These are phyloP conservation scores for Agriopis leucophaearia DNA, from an alignment of 2,888 invertebrate species.

Conservation along the genomic window DNA sequence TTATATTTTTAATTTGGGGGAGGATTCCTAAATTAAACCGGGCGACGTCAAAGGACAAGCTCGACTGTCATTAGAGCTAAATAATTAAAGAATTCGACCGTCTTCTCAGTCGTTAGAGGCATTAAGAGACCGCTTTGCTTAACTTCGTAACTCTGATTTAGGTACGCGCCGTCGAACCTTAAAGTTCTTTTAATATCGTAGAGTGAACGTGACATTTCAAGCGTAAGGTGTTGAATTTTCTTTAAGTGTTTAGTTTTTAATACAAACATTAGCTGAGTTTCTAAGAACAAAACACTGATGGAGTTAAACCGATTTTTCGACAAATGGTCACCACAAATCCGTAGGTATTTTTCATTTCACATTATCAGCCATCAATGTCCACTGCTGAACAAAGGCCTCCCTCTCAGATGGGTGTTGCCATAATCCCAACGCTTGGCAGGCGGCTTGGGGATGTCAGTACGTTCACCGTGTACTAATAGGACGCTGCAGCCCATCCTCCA, in stretches of 20 bases:
- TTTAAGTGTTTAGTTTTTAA: neutral
- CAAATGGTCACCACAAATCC: no score
- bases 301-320: no score
- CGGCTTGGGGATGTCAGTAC: no score
- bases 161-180: conserved; percentile 53
- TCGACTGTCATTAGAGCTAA: conserved; percentile 83
- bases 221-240: conserved; percentile 14
- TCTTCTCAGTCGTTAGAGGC: conserved; percentile 80
- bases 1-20: conserved; percentile 87
- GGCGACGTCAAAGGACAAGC: conserved; percentile 84
- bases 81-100: conserved; percentile 85
- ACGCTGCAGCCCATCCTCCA: no score
- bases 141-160: conserved; percentile 80
- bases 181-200: conserved; percentile 60
- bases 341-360: no score
- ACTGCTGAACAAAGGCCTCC: no score
- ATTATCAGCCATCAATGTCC: no score
- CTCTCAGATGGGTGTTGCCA: no score
- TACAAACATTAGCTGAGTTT: no score
- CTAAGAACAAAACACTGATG: no score
- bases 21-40: conserved; percentile 83
- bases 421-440: no score
- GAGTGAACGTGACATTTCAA: conserved; percentile 49
- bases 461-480: no score
- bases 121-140: conserved; percentile 74